phyloP scores from a whole-genome alignment of 2,888 invertebrate genomes.

The Habroteleia sp. region DNA sequence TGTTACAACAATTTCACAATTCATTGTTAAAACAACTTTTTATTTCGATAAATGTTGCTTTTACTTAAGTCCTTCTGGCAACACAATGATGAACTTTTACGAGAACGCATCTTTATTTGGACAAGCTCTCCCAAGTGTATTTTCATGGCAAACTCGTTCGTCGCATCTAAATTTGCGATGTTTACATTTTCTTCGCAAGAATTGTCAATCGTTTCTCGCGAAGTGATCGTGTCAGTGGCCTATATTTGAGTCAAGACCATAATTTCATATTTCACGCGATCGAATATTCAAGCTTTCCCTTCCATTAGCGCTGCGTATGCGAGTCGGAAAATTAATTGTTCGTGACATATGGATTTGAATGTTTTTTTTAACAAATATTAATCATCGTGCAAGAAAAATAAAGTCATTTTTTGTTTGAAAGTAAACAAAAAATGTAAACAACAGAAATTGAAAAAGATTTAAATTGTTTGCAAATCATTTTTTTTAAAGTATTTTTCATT shows the following conservation, averaged over 20 bases:
- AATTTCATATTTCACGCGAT: slow-evolving; percentile 43
- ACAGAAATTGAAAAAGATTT: too few species aligned
- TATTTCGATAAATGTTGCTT: too few species aligned
- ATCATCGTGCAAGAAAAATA: slow-evolving; percentile 14
- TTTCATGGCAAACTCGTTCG: slow-evolving; percentile 36
- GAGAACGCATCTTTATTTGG: slow-evolving; percentile 31
- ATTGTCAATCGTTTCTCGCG: slow-evolving; percentile 56
- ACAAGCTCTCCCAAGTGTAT: slow-evolving; percentile 35
- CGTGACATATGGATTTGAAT: slow-evolving; percentile 19
- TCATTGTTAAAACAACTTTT: too few species aligned
- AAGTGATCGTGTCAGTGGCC: slow-evolving; percentile 43
- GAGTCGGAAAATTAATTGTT: slow-evolving; percentile 38
- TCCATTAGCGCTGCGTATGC: slow-evolving; percentile 25
- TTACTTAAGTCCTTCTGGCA: too few species aligned
- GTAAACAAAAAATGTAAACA: too few species aligned
- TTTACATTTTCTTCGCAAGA: slow-evolving; percentile 54
- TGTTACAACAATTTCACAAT: too few species aligned
- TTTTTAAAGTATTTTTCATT: too few species aligned
- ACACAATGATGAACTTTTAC: background rate
- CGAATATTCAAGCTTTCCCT: slow-evolving; percentile 52
- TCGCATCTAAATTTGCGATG: slow-evolving; percentile 36
- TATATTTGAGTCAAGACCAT: slow-evolving; percentile 32
- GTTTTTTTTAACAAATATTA: slow-evolving; percentile 15
- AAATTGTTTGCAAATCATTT: too few species aligned
- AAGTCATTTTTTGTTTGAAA: slow-evolving; percentile 1